These are phyloP conservation scores for Pseudopleuronectes americanus DNA, from an alignment of 2,797 vertebrate species.

Conservation along the genomic window DNA sequence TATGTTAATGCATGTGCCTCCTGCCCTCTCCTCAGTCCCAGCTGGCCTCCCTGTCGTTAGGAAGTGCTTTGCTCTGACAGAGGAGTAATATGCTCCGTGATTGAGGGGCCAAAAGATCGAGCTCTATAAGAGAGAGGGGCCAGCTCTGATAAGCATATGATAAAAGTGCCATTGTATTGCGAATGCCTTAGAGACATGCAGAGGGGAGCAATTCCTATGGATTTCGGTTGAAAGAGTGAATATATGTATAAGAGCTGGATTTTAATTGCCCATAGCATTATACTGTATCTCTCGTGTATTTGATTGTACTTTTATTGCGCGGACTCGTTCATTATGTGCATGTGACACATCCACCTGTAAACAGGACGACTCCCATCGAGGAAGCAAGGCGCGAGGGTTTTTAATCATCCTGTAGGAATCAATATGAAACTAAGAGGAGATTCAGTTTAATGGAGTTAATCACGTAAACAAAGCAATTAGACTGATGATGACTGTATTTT, in stretches of 20 bases:
- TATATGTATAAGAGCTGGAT: slow-evolving; percentile 81
- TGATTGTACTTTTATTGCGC: slow-evolving; percentile 65
- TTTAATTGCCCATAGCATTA: slow-evolving; percentile 84
- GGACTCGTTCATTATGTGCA: slow-evolving; percentile 56
- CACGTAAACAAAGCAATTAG: slow-evolving; percentile 48
- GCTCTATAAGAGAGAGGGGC: slow-evolving; percentile 87
- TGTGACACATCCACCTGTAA: slow-evolving; percentile 46
- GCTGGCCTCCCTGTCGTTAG: slow-evolving; percentile 97
- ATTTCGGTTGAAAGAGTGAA: slow-evolving; percentile 72
- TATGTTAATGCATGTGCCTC: slow-evolving; percentile 99
- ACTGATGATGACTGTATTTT: slow-evolving; percentile 13
- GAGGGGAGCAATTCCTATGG: slow-evolving; percentile 77
- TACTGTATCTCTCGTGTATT: slow-evolving; percentile 44
- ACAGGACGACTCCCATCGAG: slow-evolving; percentile 21
- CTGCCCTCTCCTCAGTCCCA: slow-evolving; percentile 98
- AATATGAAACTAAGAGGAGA: slow-evolving; percentile 39
- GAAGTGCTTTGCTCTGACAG: slow-evolving; percentile 99
- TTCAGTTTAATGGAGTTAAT: slow-evolving; percentile 40
- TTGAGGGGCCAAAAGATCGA: slow-evolving; percentile 99
- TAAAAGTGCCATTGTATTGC: slow-evolving; percentile 83
- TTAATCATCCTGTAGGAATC: slow-evolving; percentile 64
- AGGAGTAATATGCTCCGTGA: slow-evolving; percentile 99
- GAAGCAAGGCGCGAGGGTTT: slow-evolving; percentile 32
- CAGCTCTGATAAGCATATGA: slow-evolving; percentile 92
- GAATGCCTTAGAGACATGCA: slow-evolving; percentile 79